phyloP scores from a whole-genome alignment of 2,113 vertebrate genomes.

The Morone chrysops region DNA sequence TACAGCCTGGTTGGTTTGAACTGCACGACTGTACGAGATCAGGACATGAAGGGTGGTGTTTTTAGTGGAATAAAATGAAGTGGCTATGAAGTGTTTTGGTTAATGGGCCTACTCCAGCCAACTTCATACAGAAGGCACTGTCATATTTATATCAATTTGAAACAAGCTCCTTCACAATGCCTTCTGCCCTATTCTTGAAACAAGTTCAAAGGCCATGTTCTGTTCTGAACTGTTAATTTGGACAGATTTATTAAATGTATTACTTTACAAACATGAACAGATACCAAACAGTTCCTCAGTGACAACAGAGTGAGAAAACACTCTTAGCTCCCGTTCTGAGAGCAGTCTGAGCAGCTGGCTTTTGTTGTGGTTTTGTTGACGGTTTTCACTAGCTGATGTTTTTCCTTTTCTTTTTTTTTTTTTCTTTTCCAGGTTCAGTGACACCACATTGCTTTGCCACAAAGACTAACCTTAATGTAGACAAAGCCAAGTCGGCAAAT shows the following conservation, averaged over 20 bases:
- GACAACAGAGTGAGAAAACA: slow-evolving; percentile 41
- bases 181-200: slow-evolving; percentile 64
- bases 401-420: slow-evolving; percentile 5
- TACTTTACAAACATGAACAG: slow-evolving; percentile 7
- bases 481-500: slow-evolving; percentile 84
- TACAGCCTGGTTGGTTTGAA: slow-evolving; percentile 66
- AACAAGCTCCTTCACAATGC: slow-evolving; percentile 59
- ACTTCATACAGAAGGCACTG: slow-evolving; percentile 58
- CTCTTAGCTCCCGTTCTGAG: background rate
- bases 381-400: slow-evolving; percentile 34
- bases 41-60: slow-evolving; percentile 59
- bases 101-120: slow-evolving; percentile 72
- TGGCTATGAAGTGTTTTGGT: slow-evolving; percentile 77
- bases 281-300: slow-evolving; percentile 35
- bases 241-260: slow-evolving; percentile 51
- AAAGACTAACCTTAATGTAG: slow-evolving; percentile 82
- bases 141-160: slow-evolving; percentile 71
- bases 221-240: slow-evolving; percentile 44
- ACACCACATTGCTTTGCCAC: slow-evolving; percentile 67
- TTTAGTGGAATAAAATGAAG: slow-evolving; percentile 75
- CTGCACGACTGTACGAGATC: slow-evolving; percentile 54
- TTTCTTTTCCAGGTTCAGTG: slow-evolving; percentile 66
- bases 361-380: slow-evolving; percentile 46
- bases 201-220: slow-evolving; percentile 49
- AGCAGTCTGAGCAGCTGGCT: slow-evolving; percentile 23